A percentile compares a stretch with the other conserved stretches of the same genome.
Conservation (phyloP, 35 echinoderm and acorn worm genomes). For the Lytechinus variegatus region DNA sequence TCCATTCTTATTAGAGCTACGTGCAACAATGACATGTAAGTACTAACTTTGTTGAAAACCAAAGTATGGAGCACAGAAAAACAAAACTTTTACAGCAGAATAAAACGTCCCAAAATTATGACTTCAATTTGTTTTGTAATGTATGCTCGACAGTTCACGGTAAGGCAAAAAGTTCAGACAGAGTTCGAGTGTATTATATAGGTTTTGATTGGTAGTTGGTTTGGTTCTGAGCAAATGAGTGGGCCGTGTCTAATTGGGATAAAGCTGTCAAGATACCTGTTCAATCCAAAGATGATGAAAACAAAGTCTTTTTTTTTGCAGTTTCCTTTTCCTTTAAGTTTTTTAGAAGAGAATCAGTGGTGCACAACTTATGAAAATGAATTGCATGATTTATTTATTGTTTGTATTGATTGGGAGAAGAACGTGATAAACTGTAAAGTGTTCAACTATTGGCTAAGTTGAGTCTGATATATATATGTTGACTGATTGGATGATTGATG, state of each 20-base stretch:
- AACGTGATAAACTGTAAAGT: background rate
- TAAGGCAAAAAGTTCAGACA: background rate
- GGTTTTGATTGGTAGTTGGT: background rate
- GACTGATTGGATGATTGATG: background rate
- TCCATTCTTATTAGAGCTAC: background rate
- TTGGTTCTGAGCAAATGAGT: background rate
- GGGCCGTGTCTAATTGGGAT: background rate
- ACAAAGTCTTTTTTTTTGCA: background rate
- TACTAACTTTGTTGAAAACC: background rate
- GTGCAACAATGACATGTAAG: background rate
- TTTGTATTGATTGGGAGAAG: background rate
- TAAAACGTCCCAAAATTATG: background rate
- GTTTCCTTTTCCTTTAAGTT: background rate
- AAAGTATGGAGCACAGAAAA: background rate
- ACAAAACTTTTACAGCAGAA: too few relatives aligned
- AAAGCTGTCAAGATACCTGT: slow-evolving; percentile 8
- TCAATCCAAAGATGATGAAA: background rate
- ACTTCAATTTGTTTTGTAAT: slow-evolving; percentile 24
- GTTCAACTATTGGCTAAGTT: background rate
- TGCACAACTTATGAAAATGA: background rate
- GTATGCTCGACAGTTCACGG: slow-evolving; percentile 5
- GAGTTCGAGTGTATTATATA: background rate
- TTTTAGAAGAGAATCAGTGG: background rate
- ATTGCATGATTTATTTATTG: background rate
- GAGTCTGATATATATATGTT: background rate